These are phyloP conservation scores for Dolomedes plantarius DNA, from an alignment of 2,888 invertebrate genomes.

Conservation along the genomic window DNA sequence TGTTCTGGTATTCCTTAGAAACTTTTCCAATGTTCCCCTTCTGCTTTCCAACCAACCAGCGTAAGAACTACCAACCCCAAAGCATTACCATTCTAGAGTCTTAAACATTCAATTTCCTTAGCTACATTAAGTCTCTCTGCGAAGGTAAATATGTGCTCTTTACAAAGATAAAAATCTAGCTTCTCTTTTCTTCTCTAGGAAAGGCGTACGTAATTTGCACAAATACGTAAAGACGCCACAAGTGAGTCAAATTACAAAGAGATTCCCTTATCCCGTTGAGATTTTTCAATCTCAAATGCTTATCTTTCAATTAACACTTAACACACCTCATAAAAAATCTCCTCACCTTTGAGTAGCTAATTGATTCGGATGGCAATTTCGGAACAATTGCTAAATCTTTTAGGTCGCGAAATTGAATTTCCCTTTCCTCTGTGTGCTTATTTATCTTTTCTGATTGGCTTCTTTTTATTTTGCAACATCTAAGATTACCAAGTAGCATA, in stretches of 20 bases:
- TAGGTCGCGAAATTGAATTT: constrained; percentile 43
- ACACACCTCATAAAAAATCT: constrained; percentile 17
- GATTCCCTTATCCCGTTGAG: neutral
- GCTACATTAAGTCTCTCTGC: neutral
- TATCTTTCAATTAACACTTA: neutral
- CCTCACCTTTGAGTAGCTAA: constrained; percentile 40
- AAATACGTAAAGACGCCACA: neutral
- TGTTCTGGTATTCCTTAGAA: too few relatives aligned
- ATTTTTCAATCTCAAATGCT: constrained; percentile 1
- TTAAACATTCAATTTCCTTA: neutral
- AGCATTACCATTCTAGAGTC: neutral
- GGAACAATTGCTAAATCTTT: constrained; percentile 53
- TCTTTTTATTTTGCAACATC: neutral
- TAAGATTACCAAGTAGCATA: neutral
- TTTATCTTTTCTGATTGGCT: constrained; percentile 14
- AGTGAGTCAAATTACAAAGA: neutral
- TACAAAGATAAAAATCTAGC: neutral
- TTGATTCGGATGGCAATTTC: constrained; percentile 59
- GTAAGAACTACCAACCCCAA: neutral
- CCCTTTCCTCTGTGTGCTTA: constrained; percentile 22
- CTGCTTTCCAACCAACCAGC: neutral
- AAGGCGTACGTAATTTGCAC: neutral
- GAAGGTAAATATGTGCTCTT: neutral
- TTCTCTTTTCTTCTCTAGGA: neutral
- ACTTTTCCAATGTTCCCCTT: too few relatives aligned